Conservation (phyloP, 23 tunicate species). For the Styela plicata region DNA sequence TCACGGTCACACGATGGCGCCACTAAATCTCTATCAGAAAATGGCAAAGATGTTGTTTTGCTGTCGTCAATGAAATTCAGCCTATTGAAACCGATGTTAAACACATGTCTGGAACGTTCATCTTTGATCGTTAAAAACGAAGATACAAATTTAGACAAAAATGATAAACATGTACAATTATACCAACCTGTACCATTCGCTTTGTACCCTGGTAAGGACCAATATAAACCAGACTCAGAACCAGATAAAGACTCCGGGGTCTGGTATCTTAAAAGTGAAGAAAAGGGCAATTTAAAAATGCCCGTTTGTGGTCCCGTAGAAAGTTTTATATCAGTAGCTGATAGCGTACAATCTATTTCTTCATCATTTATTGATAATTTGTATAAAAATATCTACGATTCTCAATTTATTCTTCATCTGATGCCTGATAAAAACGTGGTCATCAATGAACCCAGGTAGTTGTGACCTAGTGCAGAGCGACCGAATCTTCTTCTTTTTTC, state of each 20-base stretch:
- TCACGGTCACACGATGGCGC: neutral
- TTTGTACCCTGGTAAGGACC: neutral
- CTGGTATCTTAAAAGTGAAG: constrained; percentile 3
- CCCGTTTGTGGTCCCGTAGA: constrained; percentile 11
- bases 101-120: constrained; percentile 3
- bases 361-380: neutral
- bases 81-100: constrained; percentile 2
- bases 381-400: constrained; percentile 17
- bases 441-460: neutral
- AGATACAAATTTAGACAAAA: neutral
- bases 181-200: constrained; percentile 32
- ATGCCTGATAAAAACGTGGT: constrained; percentile 8
- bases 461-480: no score
- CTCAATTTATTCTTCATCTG: neutral
- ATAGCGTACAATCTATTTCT: neutral
- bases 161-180: neutral
- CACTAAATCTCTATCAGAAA: neutral
- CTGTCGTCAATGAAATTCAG: constrained; percentile 21
- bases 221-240: neutral
- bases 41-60: neutral
- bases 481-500: no score
- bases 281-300: neutral
- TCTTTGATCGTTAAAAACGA: neutral
- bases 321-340: neutral
- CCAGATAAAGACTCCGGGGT: neutral